These are phyloP conservation scores for Stenodera caucasica DNA, from an alignment of 2,888 invertebrate species.

Conservation along the genomic window DNA sequence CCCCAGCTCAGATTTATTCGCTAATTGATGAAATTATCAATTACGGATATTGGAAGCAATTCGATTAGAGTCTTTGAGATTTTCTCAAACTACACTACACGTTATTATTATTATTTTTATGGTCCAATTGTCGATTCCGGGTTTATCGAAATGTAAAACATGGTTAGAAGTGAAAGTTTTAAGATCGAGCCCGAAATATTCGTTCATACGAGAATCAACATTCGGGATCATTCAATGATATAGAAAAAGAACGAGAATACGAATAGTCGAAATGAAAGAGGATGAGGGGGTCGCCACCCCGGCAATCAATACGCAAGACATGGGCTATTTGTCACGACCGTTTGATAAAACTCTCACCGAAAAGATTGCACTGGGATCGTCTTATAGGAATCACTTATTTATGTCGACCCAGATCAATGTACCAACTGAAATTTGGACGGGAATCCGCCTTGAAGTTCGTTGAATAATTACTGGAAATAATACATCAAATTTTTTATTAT, in stretches of 20 bases:
- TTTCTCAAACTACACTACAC: slow-evolving; percentile 25
- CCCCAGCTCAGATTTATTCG: too few species aligned
- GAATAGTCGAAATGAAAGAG: slow-evolving; percentile 20
- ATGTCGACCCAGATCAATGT: slow-evolving; percentile 7
- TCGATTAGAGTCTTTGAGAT: too few species aligned
- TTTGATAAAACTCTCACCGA: slow-evolving; percentile 24
- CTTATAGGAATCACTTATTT: slow-evolving; percentile 16
- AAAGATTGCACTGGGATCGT: slow-evolving; percentile 16
- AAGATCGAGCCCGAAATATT: slow-evolving; percentile 15
- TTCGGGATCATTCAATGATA: background rate
- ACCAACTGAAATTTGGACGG: background rate
- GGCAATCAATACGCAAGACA: slow-evolving; percentile 41
- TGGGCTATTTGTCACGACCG: slow-evolving; percentile 42
- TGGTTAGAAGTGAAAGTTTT: slow-evolving; percentile 27
- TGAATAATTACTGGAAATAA: too few species aligned
- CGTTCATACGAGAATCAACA: background rate
- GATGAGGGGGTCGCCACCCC: slow-evolving; percentile 23
- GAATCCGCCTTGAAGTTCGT: background rate
- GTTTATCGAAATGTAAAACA: slow-evolving; percentile 31
- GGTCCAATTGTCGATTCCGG: slow-evolving; percentile 27
- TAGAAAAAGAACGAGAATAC: background rate
- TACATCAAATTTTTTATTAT: too few species aligned
- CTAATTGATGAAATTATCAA: too few species aligned
- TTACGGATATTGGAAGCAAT: too few species aligned
- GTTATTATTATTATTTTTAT: too few species aligned